Percentiles rank a stretch among this genome's conserved stretches.
These are phyloP conservation scores for Leucoma salicis DNA, from an alignment of 2,888 invertebrate genomes.

Conservation along the genomic window DNA sequence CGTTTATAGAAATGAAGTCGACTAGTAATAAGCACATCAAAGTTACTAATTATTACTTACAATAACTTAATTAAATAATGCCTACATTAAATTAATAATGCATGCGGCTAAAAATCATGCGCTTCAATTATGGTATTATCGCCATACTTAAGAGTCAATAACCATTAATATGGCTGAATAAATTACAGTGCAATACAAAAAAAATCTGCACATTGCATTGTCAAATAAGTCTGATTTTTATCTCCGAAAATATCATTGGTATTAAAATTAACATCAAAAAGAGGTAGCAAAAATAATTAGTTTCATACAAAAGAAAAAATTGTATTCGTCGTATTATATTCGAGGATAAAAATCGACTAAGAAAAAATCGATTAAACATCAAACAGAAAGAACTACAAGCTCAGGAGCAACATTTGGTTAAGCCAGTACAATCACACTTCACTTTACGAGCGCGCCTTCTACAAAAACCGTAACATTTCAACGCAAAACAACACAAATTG, in stretches of 20 bases:
- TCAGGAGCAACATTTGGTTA: conserved; percentile 55
- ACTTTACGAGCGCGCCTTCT: conserved; percentile 58
- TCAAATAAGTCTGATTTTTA: conserved; percentile 13
- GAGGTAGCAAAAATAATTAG: neutral
- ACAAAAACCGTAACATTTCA: conserved; percentile 74
- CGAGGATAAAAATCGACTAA: conserved; percentile 15
- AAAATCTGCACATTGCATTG: conserved; percentile 28
- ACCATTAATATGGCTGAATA: conserved; percentile 18
- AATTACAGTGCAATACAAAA: conserved; percentile 18
- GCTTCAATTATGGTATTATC: conserved; percentile 31
- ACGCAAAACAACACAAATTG: conserved; percentile 64
- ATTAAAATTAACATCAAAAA: too few relatives aligned
- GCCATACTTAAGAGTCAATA: conserved; percentile 33
- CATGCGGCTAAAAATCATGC: conserved; percentile 33
- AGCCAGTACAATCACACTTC: conserved; percentile 57
- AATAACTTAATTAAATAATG: conserved; percentile 20
- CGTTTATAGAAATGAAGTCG: conserved; percentile 18
- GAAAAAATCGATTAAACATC: conserved; percentile 20
- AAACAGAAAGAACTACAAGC: conserved; percentile 20
- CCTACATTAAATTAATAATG: conserved; percentile 26
- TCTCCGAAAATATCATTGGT: conserved; percentile 8
- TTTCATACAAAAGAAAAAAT: neutral
- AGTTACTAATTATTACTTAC: conserved; percentile 13
- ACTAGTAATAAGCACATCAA: conserved; percentile 33
- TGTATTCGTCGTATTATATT: neutral